These are phyloP conservation scores for Mesembrinibis cayennensis DNA, from an alignment of 2,113 vertebrate species.

Conservation along the genomic window DNA sequence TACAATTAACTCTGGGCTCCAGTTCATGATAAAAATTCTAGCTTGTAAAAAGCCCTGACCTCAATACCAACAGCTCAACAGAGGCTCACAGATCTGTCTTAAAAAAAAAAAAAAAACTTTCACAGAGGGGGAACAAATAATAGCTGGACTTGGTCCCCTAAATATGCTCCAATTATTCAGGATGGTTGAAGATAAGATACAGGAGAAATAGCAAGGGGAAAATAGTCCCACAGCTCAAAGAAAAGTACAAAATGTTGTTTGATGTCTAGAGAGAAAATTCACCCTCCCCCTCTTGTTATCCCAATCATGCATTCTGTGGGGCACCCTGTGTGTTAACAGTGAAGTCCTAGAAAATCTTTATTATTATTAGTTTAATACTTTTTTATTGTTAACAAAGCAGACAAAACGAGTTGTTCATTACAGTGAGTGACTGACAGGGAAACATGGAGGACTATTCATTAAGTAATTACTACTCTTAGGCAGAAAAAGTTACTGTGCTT, in stretches of 20 bases:
- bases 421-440: constrained; percentile 76
- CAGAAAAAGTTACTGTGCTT: constrained; percentile 63
- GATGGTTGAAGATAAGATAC: constrained; percentile 39
- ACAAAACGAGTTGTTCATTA: constrained; percentile 77
- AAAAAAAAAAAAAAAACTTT: background rate
- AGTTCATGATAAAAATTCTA: constrained; percentile 69
- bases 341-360: constrained; percentile 56
- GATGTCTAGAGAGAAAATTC: constrained; percentile 27
- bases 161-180: constrained; percentile 61
- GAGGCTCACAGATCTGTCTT: constrained; percentile 62
- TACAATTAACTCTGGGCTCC: constrained; percentile 72
- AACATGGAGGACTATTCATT: constrained; percentile 77
- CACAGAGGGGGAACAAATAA: constrained; percentile 50
- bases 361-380: constrained; percentile 73
- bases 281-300: constrained; percentile 45
- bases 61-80: constrained; percentile 63
- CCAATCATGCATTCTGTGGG: constrained; percentile 26
- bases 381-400: constrained; percentile 70
- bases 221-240: background rate
- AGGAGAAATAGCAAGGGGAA: background rate
- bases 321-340: background rate
- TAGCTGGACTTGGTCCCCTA: constrained; percentile 29
- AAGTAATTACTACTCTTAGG: constrained; percentile 83
- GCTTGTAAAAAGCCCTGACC: constrained; percentile 71
- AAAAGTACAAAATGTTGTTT: constrained; percentile 22